phyloP scores from a whole-genome alignment of 2,113 vertebrate species.

The Narcine bancroftii region DNA sequence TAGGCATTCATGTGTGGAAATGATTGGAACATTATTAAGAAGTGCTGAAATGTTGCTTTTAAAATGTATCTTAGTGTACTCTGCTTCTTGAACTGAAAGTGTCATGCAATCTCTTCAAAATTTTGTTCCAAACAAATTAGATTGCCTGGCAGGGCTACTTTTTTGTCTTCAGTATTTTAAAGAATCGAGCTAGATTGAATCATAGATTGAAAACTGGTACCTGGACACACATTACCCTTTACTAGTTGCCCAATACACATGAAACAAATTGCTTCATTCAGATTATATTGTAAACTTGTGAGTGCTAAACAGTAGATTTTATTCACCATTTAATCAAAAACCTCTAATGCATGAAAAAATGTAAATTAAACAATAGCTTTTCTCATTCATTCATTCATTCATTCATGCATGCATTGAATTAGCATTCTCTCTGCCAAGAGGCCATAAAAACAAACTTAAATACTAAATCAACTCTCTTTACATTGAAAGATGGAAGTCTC shows the following conservation, averaged over 20 bases:
- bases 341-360: neutral
- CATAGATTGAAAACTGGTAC: neutral
- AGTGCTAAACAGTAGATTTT: neutral
- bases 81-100: neutral
- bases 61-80: neutral
- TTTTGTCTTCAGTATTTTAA: neutral
- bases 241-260: neutral
- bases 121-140: neutral
- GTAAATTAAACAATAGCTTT: constrained; percentile 9
- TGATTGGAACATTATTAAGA: constrained; percentile 26
- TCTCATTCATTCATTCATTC: constrained; percentile 10
- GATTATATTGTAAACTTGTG: constrained; percentile 3
- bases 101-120: neutral
- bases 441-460: constrained; percentile 18
- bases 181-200: neutral
- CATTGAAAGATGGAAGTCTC: constrained; percentile 21
- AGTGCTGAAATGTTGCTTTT: constrained; percentile 22
- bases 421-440: constrained; percentile 15
- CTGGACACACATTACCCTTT: neutral
- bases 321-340: constrained; percentile 32
- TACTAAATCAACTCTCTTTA: neutral
- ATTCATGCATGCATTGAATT: constrained; percentile 14
- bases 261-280: neutral
- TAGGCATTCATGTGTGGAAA: constrained; percentile 43
- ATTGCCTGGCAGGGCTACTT: neutral